Percentiles rank a stretch among this genome's conserved stretches.
Conservation (phyloP, 2,113 vertebrate genomes). For the Pholis gunnellus region DNA sequence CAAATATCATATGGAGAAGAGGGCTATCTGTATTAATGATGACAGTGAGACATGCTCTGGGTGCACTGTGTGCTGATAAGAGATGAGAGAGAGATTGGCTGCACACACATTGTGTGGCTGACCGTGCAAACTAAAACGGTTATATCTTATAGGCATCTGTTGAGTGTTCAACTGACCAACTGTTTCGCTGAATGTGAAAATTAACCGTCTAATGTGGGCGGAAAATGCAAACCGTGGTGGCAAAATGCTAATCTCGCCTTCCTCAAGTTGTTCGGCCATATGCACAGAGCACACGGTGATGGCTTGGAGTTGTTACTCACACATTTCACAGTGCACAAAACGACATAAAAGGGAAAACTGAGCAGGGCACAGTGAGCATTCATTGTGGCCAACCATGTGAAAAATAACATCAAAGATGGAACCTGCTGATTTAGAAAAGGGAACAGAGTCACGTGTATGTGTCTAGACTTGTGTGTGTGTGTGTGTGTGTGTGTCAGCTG, state of each 20-base stretch:
- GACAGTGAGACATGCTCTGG: conserved; percentile 13
- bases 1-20: conserved; percentile 22
- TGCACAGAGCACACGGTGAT: conserved; percentile 32
- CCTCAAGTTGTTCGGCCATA: conserved; percentile 46
- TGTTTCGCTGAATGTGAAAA: conserved; percentile 26
- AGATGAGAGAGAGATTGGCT: neutral
- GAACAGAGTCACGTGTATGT: conserved; percentile 38
- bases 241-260: conserved; percentile 54
- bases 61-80: neutral
- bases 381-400: conserved; percentile 40
- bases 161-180: conserved; percentile 26
- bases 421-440: conserved; percentile 50
- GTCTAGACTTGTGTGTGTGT: conserved; percentile 52
- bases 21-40: conserved; percentile 22
- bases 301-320: conserved; percentile 4
- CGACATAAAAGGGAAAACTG: conserved; percentile 27
- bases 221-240: conserved; percentile 44
- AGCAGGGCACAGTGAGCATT: conserved; percentile 19
- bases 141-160: conserved; percentile 11
- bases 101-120: conserved; percentile 15
- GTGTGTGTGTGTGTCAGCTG: conserved; percentile 38
- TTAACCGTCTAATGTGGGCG: conserved; percentile 42
- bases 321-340: conserved; percentile 9
- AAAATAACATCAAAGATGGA: conserved; percentile 65
- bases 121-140: neutral